phyloP scores from a whole-genome alignment of 1,140 invertebrate genomes.

The Drosophila auraria region DNA sequence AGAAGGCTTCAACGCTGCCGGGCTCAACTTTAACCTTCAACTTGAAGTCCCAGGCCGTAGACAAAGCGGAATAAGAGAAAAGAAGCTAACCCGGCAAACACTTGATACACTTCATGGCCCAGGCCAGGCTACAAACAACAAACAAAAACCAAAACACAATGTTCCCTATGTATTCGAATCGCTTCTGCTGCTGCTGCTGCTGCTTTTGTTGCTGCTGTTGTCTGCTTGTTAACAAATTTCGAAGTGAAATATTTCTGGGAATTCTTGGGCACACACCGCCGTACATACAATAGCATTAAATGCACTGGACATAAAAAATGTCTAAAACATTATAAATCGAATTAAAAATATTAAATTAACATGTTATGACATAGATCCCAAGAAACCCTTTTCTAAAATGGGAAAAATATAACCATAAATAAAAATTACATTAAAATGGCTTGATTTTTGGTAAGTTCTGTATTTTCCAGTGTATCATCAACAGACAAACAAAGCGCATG shows the following conservation, averaged over 20 bases:
- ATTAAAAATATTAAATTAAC: neutral
- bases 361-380: too few species aligned
- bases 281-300: slow-evolving; percentile 27
- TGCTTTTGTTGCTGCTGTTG: slow-evolving; percentile 25
- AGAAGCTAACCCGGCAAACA: slow-evolving; percentile 56
- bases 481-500: slow-evolving; percentile 66
- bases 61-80: slow-evolving; percentile 38
- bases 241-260: slow-evolving; percentile 77
- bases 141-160: slow-evolving; percentile 52
- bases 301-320: slow-evolving; percentile 10
- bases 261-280: slow-evolving; percentile 46
- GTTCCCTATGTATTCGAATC: slow-evolving; percentile 39
- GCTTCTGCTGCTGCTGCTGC: slow-evolving; percentile 26
- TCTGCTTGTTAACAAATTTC: slow-evolving; percentile 79
- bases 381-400: neutral
- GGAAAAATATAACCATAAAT: neutral
- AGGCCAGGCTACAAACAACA: slow-evolving; percentile 43
- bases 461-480: slow-evolving; percentile 13
- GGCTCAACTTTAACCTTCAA: slow-evolving; percentile 79
- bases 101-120: slow-evolving; percentile 70
- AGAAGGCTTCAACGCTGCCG: slow-evolving; percentile 20
- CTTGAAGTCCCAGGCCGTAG: slow-evolving; percentile 38
- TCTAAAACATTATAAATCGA: neutral
- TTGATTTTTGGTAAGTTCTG: too few species aligned
- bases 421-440: neutral